These are phyloP conservation scores for Brachionus sp. DNA, from an alignment of 1,140 invertebrate species.

Conservation along the genomic window DNA sequence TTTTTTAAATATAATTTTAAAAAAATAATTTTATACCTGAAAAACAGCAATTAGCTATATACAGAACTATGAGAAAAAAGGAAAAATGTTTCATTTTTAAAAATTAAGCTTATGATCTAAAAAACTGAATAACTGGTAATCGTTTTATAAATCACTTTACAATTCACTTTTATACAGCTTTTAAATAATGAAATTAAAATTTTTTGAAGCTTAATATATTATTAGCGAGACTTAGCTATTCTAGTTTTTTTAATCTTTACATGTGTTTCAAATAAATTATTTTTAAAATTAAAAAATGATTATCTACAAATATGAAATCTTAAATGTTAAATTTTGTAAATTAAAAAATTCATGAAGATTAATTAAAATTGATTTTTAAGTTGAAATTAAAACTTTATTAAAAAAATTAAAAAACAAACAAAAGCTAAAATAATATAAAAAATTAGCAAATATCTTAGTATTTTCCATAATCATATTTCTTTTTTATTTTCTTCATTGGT, in stretches of 20 bases:
- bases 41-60: neutral
- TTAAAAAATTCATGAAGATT: too few relatives aligned
- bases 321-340: too few relatives aligned
- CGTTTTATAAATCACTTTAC: neutral
- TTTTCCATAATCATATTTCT: neutral
- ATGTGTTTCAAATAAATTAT: too few relatives aligned
- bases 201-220: too few relatives aligned
- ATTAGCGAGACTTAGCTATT: too few relatives aligned
- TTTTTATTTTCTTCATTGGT: neutral
- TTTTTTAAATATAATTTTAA: too few relatives aligned
- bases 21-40: neutral
- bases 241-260: too few relatives aligned
- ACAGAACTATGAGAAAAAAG: neutral
- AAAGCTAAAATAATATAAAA: neutral
- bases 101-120: neutral
- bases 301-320: too few relatives aligned
- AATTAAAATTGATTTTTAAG: too few relatives aligned
- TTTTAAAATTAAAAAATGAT: too few relatives aligned
- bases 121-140: neutral
- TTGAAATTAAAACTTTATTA: neutral
- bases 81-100: neutral
- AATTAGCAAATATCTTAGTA: neutral
- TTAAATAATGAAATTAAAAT: neutral
- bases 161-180: neutral
- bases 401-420: neutral